phyloP scores from a whole-genome alignment of 1,140 invertebrate genomes.

The Penaeus chinensis region DNA sequence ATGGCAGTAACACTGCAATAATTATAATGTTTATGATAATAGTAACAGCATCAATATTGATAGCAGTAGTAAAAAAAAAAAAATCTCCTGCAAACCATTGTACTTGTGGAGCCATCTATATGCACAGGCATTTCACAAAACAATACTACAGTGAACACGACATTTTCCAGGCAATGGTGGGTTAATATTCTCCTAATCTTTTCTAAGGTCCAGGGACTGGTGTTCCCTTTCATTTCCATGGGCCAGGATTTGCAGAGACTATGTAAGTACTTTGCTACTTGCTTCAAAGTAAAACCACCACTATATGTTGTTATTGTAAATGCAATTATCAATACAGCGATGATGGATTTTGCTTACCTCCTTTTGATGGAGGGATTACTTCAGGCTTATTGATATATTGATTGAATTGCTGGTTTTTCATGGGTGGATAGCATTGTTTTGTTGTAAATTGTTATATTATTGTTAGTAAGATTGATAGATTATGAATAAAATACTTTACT shows the following conservation, averaged over 20 bases:
- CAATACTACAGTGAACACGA: too few relatives aligned
- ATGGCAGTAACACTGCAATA: too few relatives aligned
- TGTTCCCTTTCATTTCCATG: slow-evolving; percentile 65
- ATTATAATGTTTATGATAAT: too few relatives aligned
- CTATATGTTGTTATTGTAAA: neutral
- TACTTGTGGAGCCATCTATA: too few relatives aligned
- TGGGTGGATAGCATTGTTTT: neutral
- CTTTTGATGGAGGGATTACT: too few relatives aligned
- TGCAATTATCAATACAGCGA: neutral
- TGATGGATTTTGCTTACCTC: neutral
- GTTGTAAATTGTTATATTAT: neutral
- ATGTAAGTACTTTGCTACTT: slow-evolving; percentile 36
- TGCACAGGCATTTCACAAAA: too few relatives aligned
- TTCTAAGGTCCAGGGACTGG: slow-evolving; percentile 61
- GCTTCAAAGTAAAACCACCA: neutral
- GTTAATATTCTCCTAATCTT: neutral
- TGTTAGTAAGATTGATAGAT: neutral
- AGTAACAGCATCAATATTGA: too few relatives aligned
- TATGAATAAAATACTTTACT: slow-evolving; percentile 4
- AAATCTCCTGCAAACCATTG: too few relatives aligned
- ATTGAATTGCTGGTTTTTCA: too few relatives aligned
- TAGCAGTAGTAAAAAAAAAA: too few relatives aligned
- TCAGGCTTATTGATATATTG: too few relatives aligned
- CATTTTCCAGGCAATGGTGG: too few relatives aligned
- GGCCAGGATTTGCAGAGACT: slow-evolving; percentile 64